phyloP scores from a whole-genome alignment of 2,113 vertebrate genomes.

The Clupea harengus region DNA sequence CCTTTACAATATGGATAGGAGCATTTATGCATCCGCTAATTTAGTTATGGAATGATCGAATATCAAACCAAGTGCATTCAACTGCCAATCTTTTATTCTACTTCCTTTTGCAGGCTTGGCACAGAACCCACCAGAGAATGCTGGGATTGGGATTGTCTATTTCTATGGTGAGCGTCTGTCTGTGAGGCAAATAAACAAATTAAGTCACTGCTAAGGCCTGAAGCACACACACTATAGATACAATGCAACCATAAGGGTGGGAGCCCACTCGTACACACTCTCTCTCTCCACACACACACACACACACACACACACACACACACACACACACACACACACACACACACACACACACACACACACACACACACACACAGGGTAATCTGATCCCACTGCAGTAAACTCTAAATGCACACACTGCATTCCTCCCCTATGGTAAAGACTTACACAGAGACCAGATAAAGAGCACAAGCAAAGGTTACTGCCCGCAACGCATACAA shows the following conservation, averaged over 20 bases:
- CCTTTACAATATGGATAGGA: neutral
- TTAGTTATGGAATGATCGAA: neutral
- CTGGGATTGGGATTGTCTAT: neutral
- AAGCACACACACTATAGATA: neutral
- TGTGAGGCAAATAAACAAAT: neutral
- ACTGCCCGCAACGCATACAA: slow-evolving; percentile 14
- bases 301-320: neutral
- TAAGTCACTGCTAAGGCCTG: slow-evolving; percentile 57
- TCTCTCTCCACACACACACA: slow-evolving; percentile 44
- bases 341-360: slow-evolving; percentile 36
- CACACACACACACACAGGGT: slow-evolving; percentile 17
- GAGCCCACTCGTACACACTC: slow-evolving; percentile 41
- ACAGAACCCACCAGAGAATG: neutral
- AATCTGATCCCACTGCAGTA: neutral
- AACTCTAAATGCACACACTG: neutral
- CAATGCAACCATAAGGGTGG: neutral
- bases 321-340: slow-evolving; percentile 41
- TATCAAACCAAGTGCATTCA: neutral
- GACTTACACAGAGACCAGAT: neutral
- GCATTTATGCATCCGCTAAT: neutral
- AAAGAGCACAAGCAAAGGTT: neutral
- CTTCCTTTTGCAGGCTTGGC: neutral
- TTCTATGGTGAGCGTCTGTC: neutral
- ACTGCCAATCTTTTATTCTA: neutral
- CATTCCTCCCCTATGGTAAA: neutral